Percentiles rank a stretch among this genome's conserved stretches.
Conservation (phyloP, 2,797 vertebrate genomes). For the Phataginus tricuspis region DNA sequence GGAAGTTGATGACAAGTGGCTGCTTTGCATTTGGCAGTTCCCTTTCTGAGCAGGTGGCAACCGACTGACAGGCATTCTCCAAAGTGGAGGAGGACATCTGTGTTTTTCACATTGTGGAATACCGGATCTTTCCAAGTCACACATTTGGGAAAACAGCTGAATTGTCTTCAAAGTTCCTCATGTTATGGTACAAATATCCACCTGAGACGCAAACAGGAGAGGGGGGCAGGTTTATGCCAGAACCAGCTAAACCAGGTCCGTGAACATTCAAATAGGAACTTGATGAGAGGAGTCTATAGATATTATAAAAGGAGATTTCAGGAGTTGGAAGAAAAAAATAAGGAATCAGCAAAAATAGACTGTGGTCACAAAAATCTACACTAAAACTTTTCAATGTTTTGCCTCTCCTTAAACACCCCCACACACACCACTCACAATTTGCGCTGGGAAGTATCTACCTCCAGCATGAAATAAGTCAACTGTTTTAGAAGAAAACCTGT, state of each 20-base stretch:
- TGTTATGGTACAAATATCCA: conserved; percentile 77
- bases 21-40: conserved; percentile 47
- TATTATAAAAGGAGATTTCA: background rate
- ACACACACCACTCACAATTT: background rate
- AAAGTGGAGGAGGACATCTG: conserved; percentile 67
- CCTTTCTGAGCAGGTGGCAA: conserved; percentile 76
- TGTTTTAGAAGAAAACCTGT: background rate
- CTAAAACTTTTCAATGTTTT: background rate
- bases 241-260: background rate
- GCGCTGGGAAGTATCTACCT: background rate
- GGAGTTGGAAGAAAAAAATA: background rate
- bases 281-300: background rate
- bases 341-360: background rate
- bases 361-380: conserved; percentile 20
- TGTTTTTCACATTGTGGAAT: conserved; percentile 63
- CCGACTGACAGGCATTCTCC: conserved; percentile 70
- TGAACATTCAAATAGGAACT: background rate
- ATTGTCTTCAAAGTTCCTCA: conserved; percentile 64
- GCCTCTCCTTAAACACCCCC: background rate
- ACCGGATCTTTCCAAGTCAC: conserved; percentile 56
- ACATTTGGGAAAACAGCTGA: conserved; percentile 79
- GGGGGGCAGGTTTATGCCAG: background rate
- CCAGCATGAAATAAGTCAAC: conserved; percentile 1
- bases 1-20: conserved; percentile 68
- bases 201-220: conserved; percentile 39